Percentiles rank a stretch among this genome's conserved stretches.
These are phyloP conservation scores for Meandrina meandrites DNA, from an alignment of 92 coral and sea anemone genomes.

Conservation along the genomic window DNA sequence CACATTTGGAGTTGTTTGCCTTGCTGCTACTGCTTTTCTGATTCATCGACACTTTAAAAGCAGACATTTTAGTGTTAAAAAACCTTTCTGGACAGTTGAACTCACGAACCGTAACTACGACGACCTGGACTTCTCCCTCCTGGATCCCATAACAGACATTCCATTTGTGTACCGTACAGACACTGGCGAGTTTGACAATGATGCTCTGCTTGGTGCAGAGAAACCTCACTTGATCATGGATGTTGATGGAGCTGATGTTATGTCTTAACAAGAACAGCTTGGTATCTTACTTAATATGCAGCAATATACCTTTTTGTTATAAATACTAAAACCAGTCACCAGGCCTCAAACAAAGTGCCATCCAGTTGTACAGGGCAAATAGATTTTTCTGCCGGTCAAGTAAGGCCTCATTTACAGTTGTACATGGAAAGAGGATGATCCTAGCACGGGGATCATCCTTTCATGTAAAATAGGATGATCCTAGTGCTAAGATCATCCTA, in stretches of 20 bases:
- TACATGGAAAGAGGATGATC: too few relatives aligned
- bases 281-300: background rate
- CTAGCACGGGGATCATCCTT: too few relatives aligned
- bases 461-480: too few relatives aligned
- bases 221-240: constrained; percentile 71
- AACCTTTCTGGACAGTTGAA: constrained; percentile 79
- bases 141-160: constrained; percentile 79
- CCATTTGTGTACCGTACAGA: constrained; percentile 86
- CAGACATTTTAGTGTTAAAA: constrained; percentile 40
- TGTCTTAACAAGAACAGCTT: background rate
- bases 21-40: constrained; percentile 47
- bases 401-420: too few relatives aligned
- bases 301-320: background rate
- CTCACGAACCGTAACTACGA: constrained; percentile 80
- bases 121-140: constrained; percentile 84
- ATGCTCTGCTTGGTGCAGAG: constrained; percentile 69
- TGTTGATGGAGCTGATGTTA: constrained; percentile 34
- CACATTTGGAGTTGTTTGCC: constrained; percentile 52
- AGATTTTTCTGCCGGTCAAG: too few relatives aligned
- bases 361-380: too few relatives aligned
- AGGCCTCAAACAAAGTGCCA: too few relatives aligned
- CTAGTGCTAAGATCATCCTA: too few relatives aligned
- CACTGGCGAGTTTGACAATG: constrained; percentile 75
- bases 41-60: constrained; percentile 56
- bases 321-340: background rate